Conservation (phyloP, 2,888 invertebrate species). For the Sesamia inferens region DNA sequence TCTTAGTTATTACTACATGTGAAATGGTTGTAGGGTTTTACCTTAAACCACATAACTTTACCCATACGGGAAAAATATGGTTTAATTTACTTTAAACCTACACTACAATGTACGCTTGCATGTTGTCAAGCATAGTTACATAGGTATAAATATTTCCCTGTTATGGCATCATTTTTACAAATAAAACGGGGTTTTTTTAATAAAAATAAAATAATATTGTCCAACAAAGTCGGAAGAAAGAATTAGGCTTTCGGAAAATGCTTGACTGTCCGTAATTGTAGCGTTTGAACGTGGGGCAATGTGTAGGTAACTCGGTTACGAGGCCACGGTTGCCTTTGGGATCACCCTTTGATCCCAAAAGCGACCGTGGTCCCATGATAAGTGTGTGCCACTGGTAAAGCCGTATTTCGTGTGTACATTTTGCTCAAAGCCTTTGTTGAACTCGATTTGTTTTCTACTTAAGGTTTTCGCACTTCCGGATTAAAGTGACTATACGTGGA, state of each 20-base stretch:
- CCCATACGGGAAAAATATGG: constrained; percentile 2
- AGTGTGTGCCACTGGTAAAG: constrained; percentile 34
- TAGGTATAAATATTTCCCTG: neutral
- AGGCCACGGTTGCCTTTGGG: constrained; percentile 54
- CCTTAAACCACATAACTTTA: constrained; percentile 1
- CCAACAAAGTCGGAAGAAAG: neutral
- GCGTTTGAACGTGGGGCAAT: constrained; percentile 25
- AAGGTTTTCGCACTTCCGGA: constrained; percentile 28
- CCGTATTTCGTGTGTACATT: constrained; percentile 43
- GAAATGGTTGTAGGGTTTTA: constrained; percentile 7
- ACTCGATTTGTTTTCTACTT: constrained; percentile 41
- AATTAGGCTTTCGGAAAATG: constrained; percentile 19
- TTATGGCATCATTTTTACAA: neutral
- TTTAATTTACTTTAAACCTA: neutral
- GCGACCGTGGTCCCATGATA: constrained; percentile 1
- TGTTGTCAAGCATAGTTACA: neutral
- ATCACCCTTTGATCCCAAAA: constrained; percentile 26
- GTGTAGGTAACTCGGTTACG: constrained; percentile 51
- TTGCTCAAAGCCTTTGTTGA: constrained; percentile 36
- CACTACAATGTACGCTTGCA: neutral
- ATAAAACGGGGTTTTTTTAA: no score
- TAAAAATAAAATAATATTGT: no score
- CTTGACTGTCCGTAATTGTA: constrained; percentile 20
- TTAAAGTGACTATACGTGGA: constrained; percentile 19
- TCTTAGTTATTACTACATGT: no score